A percentile compares a stretch with the other conserved stretches of the same genome.
Evolutionary conservation across 2,113 vertebrate species (phyloP).

Genomic region (Sorex fumeus): DNA sequence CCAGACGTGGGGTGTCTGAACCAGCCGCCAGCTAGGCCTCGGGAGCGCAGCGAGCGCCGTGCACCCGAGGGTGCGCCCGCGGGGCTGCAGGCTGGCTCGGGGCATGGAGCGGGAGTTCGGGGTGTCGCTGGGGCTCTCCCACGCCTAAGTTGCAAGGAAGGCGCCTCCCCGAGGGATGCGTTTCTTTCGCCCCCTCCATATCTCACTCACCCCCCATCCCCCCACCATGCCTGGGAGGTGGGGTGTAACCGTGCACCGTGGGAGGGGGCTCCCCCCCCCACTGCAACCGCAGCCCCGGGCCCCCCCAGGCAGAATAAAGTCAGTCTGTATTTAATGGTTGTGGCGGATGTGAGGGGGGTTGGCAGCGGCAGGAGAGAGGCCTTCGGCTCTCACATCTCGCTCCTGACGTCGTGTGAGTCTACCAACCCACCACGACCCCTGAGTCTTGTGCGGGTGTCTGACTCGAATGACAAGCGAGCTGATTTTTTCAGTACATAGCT

Average conservation of each 20-base stretch:
- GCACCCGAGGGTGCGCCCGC: background rate
- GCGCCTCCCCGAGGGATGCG: no score
- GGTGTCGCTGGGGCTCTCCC: rapidly evolving
- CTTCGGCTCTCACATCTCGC: constrained; percentile 95
- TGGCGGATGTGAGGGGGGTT: constrained; percentile 98
- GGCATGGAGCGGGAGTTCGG: rapidly evolving
- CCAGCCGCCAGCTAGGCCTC: rapidly evolving
- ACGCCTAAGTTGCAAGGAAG: no score
- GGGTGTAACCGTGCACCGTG: no score
- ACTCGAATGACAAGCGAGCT: constrained; percentile 99
- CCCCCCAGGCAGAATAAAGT: constrained; percentile 99
- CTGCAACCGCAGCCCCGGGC: constrained; percentile 89
- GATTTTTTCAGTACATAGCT: constrained; percentile 98
- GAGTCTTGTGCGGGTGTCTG: constrained; percentile 97
- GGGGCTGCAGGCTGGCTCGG: background rate
- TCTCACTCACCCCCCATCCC: constrained; percentile 89
- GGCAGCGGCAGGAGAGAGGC: constrained; percentile 94
- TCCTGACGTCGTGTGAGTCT: constrained; percentile 99
- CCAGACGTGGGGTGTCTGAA: background rate
- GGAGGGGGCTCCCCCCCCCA: constrained; percentile 89
- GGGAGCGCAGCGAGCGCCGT: no score
- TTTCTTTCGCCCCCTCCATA: background rate
- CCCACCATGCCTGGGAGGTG: constrained; percentile 56
- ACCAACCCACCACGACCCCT: constrained; percentile 97
- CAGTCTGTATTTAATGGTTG: constrained; percentile 99